Base-by-base conservation (phyloP, 2,113 vertebrate species). In the Indicator indicator region DNA sequence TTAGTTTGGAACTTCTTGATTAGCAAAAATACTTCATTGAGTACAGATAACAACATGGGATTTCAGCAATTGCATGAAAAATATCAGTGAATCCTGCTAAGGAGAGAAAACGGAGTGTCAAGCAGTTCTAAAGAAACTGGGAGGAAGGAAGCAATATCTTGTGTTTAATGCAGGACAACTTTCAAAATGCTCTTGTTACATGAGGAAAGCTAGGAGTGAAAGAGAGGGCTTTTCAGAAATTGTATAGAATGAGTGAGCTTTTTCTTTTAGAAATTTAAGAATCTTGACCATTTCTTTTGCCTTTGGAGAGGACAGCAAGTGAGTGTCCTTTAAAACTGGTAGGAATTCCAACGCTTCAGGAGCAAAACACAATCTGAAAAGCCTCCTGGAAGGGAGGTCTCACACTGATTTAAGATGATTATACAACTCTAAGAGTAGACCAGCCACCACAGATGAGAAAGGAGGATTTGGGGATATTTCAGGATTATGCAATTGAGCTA, bases 41-140 rank as follows among this genome's bases (percentile, higher is more conserved):
- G 75, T 36, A 87, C n/a, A n/a, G 59, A 72, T 58, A 89, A 71
- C 65, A 78, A 89, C 48, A 38, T 63, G 50, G 33, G 52, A 67
- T 76, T 83, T 94, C 76, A 73, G 38, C 76, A 92, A 77, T 32
- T 69, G 76, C 77, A 90, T 72, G 36, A 50, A 81, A 90, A 88
- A 13, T 71, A 50, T 73, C 75, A 71, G 52, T 77, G 56, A 88
- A 46, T 94, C 64, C 56, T 88, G 26, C 38, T 65, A 33, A 81
- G 38, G 60, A 74, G 56, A 83, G 69, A 52, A 88, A 93, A 83
- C 59, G 46, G 80, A 90, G 60, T 33, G 44, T 86, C 36, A 77
- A 71, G 67, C 54, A 16, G 20, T 42, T 79, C 59, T 90, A 81
- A 69, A 88, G 68, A 67, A 30, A 71, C 24, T 32, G 40, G 48